Base-by-base conservation (phyloP, 2,888 invertebrate genomes). In the Sinodicranocentrus sp. region DNA sequence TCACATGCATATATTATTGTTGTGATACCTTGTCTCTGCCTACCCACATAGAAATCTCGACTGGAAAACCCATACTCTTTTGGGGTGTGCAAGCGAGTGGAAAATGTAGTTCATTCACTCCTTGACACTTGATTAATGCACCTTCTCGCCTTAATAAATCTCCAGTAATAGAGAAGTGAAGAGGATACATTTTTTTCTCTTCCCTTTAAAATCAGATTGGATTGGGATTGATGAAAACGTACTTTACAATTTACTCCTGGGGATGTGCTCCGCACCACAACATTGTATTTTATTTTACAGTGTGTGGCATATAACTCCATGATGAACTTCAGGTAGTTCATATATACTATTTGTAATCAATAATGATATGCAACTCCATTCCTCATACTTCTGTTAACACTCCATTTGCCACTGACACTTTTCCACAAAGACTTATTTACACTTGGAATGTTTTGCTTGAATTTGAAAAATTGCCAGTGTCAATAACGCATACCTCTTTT, bases 121-220 rank as follows among this genome's bases (percentile, higher is more conserved):
- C 78, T 79, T 79, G 78, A 79, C 78, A 79, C 78, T 79, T 79
- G 78, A 79, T 79, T 79, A 79, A 79, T 79, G 78, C 78, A 79
- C 78, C 78, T 71, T 71, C 71, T 79, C 78, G 19, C 25, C 70
- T 52, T 79, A 79, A 79, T 79, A 79, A 79, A 79, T 79, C 78
- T 79, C 78, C 78, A 71, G 78, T 71, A 79, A 79, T 61, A 79
- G 63, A 79, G 78, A 79, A 63, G 78, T 63, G 78, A 52, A 67
- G 59, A 67, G 57, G 70, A 67, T 54, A 63, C 10, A 48, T 61
- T 72, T 76, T 54, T 33, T 67, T 43, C 54, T 2, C 43, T 44
- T 39, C 23, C 54, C 26, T 39, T 68, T 21, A 33, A 71, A 71
- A 79, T 79, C 78, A 63, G 70, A 71, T 61, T 77, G 77, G 68